A percentile compares a stretch with the other conserved stretches of the same genome.
Conservation (phyloP, 2,888 invertebrate species). For the Heliconius erato region DNA sequence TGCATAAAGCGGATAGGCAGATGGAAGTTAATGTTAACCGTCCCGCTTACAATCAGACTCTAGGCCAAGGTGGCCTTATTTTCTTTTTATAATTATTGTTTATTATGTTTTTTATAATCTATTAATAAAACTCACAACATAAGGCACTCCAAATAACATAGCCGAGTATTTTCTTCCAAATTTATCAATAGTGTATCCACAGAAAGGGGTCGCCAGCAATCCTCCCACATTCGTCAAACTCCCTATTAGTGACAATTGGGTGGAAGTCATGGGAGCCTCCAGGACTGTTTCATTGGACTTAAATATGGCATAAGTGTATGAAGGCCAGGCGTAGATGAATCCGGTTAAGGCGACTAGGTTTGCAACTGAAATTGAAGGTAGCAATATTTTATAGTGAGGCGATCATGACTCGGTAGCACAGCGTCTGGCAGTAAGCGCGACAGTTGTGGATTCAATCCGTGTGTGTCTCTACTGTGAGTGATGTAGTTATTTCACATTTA, state of each 20-base stretch:
- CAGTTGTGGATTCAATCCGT: no score
- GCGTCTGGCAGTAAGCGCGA: no score
- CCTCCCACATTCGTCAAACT: constrained; percentile 74
- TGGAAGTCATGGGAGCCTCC: constrained; percentile 65
- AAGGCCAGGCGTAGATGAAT: constrained; percentile 76
- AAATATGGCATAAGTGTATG: constrained; percentile 72
- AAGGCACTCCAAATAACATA: constrained; percentile 74
- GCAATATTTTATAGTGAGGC: background rate
- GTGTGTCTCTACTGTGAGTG: no score
- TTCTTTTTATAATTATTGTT: no score
- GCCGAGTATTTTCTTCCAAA: constrained; percentile 76
- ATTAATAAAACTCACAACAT: constrained; percentile 65
- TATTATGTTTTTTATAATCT: no score
- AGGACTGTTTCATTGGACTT: constrained; percentile 72
- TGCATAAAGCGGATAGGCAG: no score
- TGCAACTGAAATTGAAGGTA: constrained; percentile 18
- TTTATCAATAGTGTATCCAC: constrained; percentile 69
- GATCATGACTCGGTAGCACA: no score
- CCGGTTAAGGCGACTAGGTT: constrained; percentile 69
- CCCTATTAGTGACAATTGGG: constrained; percentile 74
- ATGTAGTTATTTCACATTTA: no score
- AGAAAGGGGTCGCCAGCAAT: constrained; percentile 70
- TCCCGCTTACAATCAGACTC: no score
- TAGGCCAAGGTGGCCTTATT: no score
- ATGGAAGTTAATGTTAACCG: no score